Evolutionary conservation across 2,888 invertebrate genomes (phyloP).

Genomic region (Liopterus haemorrhoidalis): DNA sequence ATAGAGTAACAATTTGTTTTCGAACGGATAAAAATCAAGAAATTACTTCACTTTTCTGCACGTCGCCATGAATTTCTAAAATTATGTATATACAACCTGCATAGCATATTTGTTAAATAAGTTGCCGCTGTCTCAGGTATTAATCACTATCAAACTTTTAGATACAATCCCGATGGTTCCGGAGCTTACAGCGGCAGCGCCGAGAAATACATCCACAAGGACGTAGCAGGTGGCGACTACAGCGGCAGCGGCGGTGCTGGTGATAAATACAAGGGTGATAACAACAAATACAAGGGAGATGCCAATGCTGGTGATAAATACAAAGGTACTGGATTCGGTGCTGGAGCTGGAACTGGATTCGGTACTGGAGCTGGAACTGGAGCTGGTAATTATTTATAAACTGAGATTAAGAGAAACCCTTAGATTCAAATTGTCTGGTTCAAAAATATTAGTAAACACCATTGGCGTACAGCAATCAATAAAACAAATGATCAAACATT

Average conservation of each 20-base stretch:
- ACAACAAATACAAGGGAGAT: slow-evolving; percentile 14
- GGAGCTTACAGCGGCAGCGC: slow-evolving; percentile 48
- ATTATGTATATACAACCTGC: too few relatives aligned
- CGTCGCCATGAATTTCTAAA: too few relatives aligned
- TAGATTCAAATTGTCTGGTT: too few relatives aligned
- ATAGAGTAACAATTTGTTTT: too few relatives aligned
- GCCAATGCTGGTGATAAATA: slow-evolving; percentile 19
- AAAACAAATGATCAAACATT: too few relatives aligned
- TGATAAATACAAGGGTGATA: slow-evolving; percentile 24
- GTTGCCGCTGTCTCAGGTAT: slow-evolving; percentile 37
- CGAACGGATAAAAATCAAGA: too few relatives aligned
- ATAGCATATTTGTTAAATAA: background rate
- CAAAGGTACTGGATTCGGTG: slow-evolving; percentile 23
- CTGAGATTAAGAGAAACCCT: too few relatives aligned
- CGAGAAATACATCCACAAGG: slow-evolving; percentile 46
- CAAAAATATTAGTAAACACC: too few relatives aligned
- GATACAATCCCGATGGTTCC: slow-evolving; percentile 50
- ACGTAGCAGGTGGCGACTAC: slow-evolving; percentile 45
- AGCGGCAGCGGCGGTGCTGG: slow-evolving; percentile 44
- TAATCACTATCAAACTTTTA: slow-evolving; percentile 48
- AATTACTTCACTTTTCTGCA: too few relatives aligned
- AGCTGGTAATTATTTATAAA: too few relatives aligned
- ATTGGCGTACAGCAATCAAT: too few relatives aligned
- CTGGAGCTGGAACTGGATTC: slow-evolving; percentile 2
- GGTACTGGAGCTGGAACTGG: slow-evolving; percentile 9